A percentile compares a stretch with the other conserved stretches of the same genome.
Conservation (phyloP, 2,797 vertebrate species). For the Dicrostonyx torquatus region DNA sequence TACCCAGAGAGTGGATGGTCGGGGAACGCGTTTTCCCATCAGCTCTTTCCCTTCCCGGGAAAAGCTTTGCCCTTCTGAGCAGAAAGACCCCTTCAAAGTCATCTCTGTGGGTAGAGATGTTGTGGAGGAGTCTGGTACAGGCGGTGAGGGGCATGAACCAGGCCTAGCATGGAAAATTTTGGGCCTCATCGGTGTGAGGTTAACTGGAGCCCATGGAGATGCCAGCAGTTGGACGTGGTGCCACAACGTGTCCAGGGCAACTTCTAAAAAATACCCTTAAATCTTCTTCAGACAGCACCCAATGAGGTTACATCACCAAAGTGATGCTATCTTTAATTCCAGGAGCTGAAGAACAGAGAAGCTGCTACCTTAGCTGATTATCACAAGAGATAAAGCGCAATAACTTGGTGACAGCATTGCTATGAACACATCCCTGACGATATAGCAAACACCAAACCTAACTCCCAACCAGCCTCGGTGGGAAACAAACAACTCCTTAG, state of each 20-base stretch:
- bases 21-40: background rate
- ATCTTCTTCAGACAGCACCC: background rate
- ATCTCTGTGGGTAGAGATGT: background rate
- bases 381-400: slow-evolving; percentile 31
- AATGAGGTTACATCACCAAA: background rate
- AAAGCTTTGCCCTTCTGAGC: background rate
- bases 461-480: background rate
- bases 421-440: background rate
- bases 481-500: background rate
- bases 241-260: background rate
- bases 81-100: no score
- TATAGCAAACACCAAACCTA: background rate
- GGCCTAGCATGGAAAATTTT: background rate
- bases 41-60: background rate
- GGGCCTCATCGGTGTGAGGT: background rate
- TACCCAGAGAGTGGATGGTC: background rate
- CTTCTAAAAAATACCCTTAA: background rate
- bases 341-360: slow-evolving; percentile 37
- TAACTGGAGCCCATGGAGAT: background rate
- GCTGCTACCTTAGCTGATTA: background rate
- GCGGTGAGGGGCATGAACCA: no score
- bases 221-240: background rate
- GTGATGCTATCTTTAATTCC: slow-evolving; percentile 30
- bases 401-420: background rate
- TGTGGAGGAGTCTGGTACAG: background rate